Percentiles rank a stretch among this genome's conserved stretches.
Conservation (phyloP, 1,140 invertebrate genomes). For the Dermatophagoides farinae region DNA sequence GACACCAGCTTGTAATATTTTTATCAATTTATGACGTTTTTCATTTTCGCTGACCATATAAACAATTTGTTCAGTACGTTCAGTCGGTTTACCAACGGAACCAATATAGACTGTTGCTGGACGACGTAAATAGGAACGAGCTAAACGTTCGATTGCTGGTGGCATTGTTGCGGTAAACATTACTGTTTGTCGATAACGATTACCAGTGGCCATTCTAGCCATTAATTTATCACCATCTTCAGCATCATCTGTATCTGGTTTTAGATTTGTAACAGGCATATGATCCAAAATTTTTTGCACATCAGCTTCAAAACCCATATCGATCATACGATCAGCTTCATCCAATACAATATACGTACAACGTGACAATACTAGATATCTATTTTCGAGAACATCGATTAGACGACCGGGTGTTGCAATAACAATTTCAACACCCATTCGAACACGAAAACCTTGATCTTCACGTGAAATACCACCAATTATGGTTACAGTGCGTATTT, state of each 20-base stretch:
- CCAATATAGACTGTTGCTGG: conserved; percentile 97
- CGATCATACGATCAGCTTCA: conserved; percentile 93
- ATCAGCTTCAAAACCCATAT: conserved; percentile 93
- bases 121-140: conserved; percentile 75
- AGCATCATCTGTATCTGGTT: conserved; percentile 93
- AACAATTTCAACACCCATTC: conserved; percentile 98
- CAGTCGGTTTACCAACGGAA: conserved; percentile 90
- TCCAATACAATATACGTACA: conserved; percentile 50
- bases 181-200: conserved; percentile 96
- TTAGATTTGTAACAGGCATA: conserved; percentile 94
- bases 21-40: conserved; percentile 51
- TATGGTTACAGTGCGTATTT: conserved; percentile 88
- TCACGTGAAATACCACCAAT: conserved; percentile 93
- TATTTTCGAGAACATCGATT: conserved; percentile 94
- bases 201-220: conserved; percentile 86
- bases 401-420: conserved; percentile 98
- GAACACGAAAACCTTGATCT: conserved; percentile 88
- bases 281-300: conserved; percentile 97
- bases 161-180: conserved; percentile 99
- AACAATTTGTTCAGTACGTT: conserved; percentile 91
- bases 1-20: conserved; percentile 42
- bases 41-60: conserved; percentile 83
- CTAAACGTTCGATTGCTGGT: conserved; percentile 83
- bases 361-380: conserved; percentile 85
- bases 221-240: conserved; percentile 80